phyloP scores from a whole-genome alignment of 2,113 vertebrate species.

The Nibea coibor region DNA sequence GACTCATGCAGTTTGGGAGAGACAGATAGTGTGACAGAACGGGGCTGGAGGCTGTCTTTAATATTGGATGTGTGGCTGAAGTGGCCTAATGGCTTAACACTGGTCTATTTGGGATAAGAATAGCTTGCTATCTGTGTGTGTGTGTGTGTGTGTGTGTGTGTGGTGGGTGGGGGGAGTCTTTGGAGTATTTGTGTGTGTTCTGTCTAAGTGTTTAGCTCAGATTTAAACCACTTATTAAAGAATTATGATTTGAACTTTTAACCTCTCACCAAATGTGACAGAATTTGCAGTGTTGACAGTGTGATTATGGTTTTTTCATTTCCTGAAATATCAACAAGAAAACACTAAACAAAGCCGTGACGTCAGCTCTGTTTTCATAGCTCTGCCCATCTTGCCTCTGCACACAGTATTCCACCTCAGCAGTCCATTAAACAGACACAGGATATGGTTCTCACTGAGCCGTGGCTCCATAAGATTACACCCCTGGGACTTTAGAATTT shows the following conservation, averaged over 20 bases:
- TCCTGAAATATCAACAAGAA: neutral
- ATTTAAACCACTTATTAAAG: conserved; percentile 10
- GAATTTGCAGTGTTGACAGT: neutral
- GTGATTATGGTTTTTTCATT: neutral
- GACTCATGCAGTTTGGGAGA: conserved; percentile 68
- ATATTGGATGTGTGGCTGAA: conserved; percentile 75
- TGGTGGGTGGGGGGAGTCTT: neutral
- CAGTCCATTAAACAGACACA: neutral
- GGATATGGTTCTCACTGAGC: no score
- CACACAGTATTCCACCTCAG: neutral
- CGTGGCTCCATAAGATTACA: neutral
- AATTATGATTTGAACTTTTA: conserved; percentile 20
- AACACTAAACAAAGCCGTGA: neutral
- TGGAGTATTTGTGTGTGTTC: neutral
- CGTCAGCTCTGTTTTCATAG: neutral
- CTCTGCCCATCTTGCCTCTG: neutral
- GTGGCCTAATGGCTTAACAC: conserved; percentile 69
- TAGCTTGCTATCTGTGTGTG: conserved; percentile 55
- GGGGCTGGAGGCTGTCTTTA: conserved; percentile 71
- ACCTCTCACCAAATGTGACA: neutral
- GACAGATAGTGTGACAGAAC: conserved; percentile 69
- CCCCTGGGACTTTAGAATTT: neutral
- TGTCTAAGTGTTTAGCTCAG: conserved; percentile 9
- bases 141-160: conserved; percentile 1
- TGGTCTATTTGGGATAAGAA: conserved; percentile 71